Conservation (phyloP, 2,113 vertebrate genomes). For the Hippocampus barbouri region DNA sequence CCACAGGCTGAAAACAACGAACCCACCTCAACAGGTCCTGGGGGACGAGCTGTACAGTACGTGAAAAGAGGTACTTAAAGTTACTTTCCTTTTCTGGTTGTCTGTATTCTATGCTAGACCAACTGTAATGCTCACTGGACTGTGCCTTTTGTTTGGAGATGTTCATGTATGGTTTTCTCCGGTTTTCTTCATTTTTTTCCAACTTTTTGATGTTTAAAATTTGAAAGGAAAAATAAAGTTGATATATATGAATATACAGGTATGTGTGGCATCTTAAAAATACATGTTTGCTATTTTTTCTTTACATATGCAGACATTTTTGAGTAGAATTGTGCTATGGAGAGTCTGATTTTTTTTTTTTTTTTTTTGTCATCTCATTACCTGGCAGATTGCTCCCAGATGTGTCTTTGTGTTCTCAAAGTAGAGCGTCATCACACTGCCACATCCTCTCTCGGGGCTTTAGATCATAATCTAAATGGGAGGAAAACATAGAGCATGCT, state of each 20-base stretch:
- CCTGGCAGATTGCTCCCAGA: constrained; percentile 1
- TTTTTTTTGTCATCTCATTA: constrained; percentile 16
- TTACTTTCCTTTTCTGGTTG: neutral
- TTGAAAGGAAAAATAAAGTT: too few species aligned
- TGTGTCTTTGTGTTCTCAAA: constrained; percentile 2
- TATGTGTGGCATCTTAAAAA: neutral
- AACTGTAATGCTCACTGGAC: neutral
- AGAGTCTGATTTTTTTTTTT: constrained; percentile 12
- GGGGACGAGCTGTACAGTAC: constrained; percentile 17
- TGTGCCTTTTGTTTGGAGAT: neutral
- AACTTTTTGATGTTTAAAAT: too few species aligned
- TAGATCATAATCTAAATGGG: constrained; percentile 3
- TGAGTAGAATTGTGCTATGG: constrained; percentile 15
- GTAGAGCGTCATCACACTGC: constrained; percentile 6
- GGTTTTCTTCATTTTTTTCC: too few species aligned
- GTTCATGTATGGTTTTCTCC: neutral
- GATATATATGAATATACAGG: too few species aligned
- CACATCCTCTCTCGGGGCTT: constrained; percentile 1
- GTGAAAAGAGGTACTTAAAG: constrained; percentile 55
- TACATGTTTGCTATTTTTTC: neutral
- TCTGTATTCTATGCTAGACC: neutral
- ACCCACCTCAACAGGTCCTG: neutral
- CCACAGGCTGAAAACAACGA: constrained; percentile 19
- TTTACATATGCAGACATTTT: neutral
- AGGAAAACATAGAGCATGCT: neutral